These are phyloP conservation scores for Agonopterix alstromeriana DNA, from an alignment of 2,888 invertebrate genomes.

Conservation along the genomic window DNA sequence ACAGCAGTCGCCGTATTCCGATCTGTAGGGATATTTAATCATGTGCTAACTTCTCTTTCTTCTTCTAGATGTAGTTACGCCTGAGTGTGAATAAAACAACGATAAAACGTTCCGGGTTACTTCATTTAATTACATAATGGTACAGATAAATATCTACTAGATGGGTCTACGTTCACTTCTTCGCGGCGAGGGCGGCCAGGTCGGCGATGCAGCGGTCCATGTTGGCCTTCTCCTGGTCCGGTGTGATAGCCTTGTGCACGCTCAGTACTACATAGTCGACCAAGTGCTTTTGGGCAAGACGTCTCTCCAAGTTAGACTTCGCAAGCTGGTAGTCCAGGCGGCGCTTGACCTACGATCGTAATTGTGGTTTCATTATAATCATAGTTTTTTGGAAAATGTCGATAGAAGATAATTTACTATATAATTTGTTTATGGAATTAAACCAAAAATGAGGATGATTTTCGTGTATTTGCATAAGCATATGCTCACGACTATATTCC, in stretches of 20 bases:
- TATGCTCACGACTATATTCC: too few relatives aligned
- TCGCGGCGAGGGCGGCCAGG: slow-evolving; percentile 83
- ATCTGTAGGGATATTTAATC: too few relatives aligned
- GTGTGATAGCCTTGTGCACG: slow-evolving; percentile 92
- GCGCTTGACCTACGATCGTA: slow-evolving; percentile 81
- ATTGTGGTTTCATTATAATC: too few relatives aligned
- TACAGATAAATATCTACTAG: slow-evolving; percentile 22
- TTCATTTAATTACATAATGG: not conserved
- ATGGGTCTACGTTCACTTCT: slow-evolving; percentile 29
- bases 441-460: too few relatives aligned
- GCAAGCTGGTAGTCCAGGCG: slow-evolving; percentile 96
- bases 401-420: too few relatives aligned
- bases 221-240: slow-evolving; percentile 94
- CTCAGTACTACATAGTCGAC: slow-evolving; percentile 93
- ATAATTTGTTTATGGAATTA: too few relatives aligned
- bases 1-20: too few relatives aligned
- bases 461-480: too few relatives aligned
- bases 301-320: slow-evolving; percentile 86
- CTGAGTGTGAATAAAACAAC: not conserved
- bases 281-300: slow-evolving; percentile 94
- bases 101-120: not conserved
- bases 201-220: slow-evolving; percentile 92
- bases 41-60: too few relatives aligned
- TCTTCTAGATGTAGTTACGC: too few relatives aligned
- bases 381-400: too few relatives aligned